A percentile compares a stretch with the other conserved stretches of the same genome.
Conservation (phyloP, 2,888 invertebrate species). For the Drosophila yooni region DNA sequence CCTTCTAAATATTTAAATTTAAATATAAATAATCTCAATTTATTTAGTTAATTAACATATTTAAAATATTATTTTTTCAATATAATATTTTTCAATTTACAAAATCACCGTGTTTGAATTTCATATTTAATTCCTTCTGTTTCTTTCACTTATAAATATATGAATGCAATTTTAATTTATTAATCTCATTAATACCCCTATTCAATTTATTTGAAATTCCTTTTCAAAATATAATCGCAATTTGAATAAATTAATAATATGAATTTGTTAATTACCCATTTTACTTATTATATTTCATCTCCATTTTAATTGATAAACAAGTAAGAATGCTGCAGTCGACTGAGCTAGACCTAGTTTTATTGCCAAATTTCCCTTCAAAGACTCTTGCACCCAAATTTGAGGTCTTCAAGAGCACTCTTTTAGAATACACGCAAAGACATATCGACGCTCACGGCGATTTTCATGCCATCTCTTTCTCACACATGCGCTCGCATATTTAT, state of each 20-base stretch:
- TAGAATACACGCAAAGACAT: too few relatives aligned
- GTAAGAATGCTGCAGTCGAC: too few relatives aligned
- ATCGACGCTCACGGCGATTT: too few relatives aligned
- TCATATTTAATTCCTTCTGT: background rate
- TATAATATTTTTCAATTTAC: too few relatives aligned
- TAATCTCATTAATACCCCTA: background rate
- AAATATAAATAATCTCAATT: background rate
- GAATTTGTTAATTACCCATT: background rate
- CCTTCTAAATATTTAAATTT: too few relatives aligned
- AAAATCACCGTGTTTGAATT: background rate
- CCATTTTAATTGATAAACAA: background rate
- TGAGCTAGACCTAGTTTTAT: too few relatives aligned
- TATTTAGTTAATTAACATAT: background rate
- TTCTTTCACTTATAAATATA: background rate
- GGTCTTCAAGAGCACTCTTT: too few relatives aligned
- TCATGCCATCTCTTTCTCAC: too few relatives aligned
- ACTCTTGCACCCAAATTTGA: too few relatives aligned
- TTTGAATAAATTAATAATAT: background rate
- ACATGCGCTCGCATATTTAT: too few relatives aligned
- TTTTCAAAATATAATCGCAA: background rate
- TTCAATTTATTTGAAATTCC: background rate
- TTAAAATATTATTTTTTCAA: background rate
- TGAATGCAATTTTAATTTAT: background rate
- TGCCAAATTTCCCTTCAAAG: too few relatives aligned
- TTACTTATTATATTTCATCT: too few relatives aligned